Percentiles rank a stretch among this genome's conserved stretches.
Conservation (phyloP, 2,888 invertebrate species). For the Achlya flavicornis region DNA sequence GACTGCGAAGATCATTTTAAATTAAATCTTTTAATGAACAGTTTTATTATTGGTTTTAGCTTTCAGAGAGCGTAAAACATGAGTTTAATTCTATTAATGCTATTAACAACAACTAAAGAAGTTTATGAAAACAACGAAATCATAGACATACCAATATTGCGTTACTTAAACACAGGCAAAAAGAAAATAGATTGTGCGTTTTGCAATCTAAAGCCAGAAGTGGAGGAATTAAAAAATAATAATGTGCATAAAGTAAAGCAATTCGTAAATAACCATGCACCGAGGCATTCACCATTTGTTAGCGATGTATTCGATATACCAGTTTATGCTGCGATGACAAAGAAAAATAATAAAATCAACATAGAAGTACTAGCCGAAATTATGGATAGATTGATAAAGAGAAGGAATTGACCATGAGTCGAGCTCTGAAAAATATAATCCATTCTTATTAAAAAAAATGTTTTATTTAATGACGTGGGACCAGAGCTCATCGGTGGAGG, state of each 20-base stretch:
- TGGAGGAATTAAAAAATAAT: conserved; percentile 1
- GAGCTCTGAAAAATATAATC: no score
- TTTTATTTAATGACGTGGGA: no score
- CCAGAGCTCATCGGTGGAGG: no score
- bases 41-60: not conserved
- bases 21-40: no score
- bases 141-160: not conserved
- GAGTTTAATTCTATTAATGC: not conserved
- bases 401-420: not conserved
- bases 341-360: conserved; percentile 1
- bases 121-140: not conserved
- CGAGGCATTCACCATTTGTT: not conserved
- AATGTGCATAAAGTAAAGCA: not conserved
- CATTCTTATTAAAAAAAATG: no score
- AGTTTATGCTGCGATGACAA: conserved; percentile 2
- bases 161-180: not conserved
- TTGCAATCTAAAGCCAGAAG: not conserved
- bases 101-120: not conserved
- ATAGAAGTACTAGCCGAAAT: not conserved
- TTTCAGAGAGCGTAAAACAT: not conserved
- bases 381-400: not conserved
- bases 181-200: not conserved
- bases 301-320: conserved; percentile 3
- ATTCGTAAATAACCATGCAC: not conserved
- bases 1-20: no score